These are phyloP conservation scores for Acrobasis repandana DNA, from an alignment of 2,888 invertebrate genomes.

Conservation along the genomic window DNA sequence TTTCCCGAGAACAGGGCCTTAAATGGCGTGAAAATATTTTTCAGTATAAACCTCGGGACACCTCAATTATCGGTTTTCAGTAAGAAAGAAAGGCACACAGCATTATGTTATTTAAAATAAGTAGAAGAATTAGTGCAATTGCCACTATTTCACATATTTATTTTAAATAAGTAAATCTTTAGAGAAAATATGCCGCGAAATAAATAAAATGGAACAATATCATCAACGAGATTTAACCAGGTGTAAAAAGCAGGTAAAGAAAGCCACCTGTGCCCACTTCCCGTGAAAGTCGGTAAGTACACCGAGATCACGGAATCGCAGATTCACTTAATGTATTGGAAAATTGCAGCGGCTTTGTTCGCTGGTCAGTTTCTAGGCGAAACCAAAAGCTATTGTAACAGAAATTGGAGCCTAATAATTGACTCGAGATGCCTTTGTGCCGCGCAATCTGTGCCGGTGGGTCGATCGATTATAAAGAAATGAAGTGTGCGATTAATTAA, in stretches of 20 bases:
- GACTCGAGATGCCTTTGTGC: conserved; percentile 4
- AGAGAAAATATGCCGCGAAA: no score
- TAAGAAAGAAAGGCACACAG: no score
- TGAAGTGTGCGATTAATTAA: conserved; percentile 1
- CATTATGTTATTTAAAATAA: no score
- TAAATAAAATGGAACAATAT: no score
- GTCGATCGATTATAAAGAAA: conserved; percentile 12
- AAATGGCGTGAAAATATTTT: no score
- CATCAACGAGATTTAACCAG: conserved; percentile 36
- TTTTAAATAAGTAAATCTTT: no score
- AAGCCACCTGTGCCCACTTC: conserved; percentile 41
- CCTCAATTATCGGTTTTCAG: no score
- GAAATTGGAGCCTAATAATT: conserved; percentile 15
- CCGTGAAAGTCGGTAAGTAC: conserved; percentile 46
- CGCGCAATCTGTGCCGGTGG: conserved; percentile 18
- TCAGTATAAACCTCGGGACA: no score
- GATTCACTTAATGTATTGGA: conserved; percentile 38
- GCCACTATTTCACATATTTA: no score
- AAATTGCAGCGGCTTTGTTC: conserved; percentile 33
- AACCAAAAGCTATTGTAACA: conserved; percentile 1
- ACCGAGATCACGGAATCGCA: conserved; percentile 30
- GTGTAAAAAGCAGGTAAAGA: conserved; percentile 37
- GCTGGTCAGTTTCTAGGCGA: conserved; percentile 22
- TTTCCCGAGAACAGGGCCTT: no score
- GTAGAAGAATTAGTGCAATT: no score